phyloP scores from a whole-genome alignment of 2,113 vertebrate species.

The Thinocorus orbignyianus region DNA sequence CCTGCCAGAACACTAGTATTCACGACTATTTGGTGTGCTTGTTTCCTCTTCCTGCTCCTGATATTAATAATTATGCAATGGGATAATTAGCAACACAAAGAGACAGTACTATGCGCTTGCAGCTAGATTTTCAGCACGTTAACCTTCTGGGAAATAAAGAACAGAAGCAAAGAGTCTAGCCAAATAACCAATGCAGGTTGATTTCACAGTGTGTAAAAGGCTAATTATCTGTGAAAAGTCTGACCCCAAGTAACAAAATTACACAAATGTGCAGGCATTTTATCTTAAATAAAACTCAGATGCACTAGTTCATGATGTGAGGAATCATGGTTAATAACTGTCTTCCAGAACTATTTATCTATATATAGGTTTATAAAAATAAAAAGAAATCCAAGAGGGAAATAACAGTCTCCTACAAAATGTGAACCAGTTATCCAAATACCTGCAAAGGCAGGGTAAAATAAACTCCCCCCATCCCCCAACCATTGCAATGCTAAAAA shows the following conservation, averaged over 20 bases:
- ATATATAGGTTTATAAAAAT: constrained; percentile 32
- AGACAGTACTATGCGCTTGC: constrained; percentile 82
- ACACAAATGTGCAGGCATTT: constrained; percentile 80
- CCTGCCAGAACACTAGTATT: constrained; percentile 82
- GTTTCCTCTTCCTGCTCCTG: constrained; percentile 88
- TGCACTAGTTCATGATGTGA: constrained; percentile 59
- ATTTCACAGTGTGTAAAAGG: constrained; percentile 86
- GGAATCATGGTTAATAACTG: constrained; percentile 58
- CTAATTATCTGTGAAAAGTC: constrained; percentile 87
- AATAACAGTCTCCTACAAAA: constrained; percentile 24
- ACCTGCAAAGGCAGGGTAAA: constrained; percentile 56
- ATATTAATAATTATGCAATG: constrained; percentile 92
- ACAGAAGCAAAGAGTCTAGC: constrained; percentile 82
- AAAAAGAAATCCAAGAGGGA: constrained; percentile 29
- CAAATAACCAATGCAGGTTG: constrained; percentile 86
- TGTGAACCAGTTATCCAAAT: constrained; percentile 26
- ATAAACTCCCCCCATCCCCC: constrained; percentile 3
- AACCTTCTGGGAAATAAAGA: constrained; percentile 88
- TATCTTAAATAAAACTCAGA: constrained; percentile 83
- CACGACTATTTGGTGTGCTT: constrained; percentile 82
- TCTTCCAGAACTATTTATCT: constrained; percentile 40
- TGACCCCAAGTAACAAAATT: constrained; percentile 83
- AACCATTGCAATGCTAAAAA: neutral
- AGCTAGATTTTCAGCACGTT: constrained; percentile 82
- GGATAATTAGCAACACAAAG: constrained; percentile 90